Evolutionary conservation across 2,888 invertebrate species (phyloP), one percentile per base, ranked within the genome.

Genomic region (Bombylius discolor): DNA sequence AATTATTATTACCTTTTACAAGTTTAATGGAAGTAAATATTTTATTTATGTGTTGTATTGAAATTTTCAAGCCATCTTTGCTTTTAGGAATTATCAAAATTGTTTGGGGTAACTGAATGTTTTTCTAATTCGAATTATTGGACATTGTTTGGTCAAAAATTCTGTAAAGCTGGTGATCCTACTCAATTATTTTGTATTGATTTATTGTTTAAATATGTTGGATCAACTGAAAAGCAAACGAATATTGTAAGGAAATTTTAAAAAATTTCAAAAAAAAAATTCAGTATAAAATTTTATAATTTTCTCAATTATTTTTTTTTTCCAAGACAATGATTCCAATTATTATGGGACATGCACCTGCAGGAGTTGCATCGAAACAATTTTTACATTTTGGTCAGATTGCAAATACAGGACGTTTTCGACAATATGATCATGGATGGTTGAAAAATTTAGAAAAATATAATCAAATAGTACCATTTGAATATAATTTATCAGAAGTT

Each of bases 101-200:
- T 23, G 23, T 3, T 23, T 23, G 23, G 23, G 23, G 1, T 23
- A 23, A 23, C 81, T 48, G 85, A 89, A 65, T 83, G 89, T 59
- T 61, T 83, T 58, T 87, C 87, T 0, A 79, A 78, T 55, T 74
- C 65, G 49, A 70, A 69, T 4, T 73, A 85, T 12, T 68, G 78
- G 61, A 73, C 72, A 2, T 73, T 76, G 31, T 76, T 79, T 42
- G 80, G 79, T 23, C 68, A 77, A 56, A 55, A 74, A 0, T 58
- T 79, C 0, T 86, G 86, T 63, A 73, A 75, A 51, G 80, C 80
- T 60, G 77, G 78, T 12, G 77, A 76, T 1, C 57, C 76, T 5
- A 77, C 77, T 53, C 81, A 79, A 60, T 79, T 73, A 4, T 64
- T 87, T 8, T 89, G 89, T 69, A 76, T 77, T 48, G 84, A 83